These are phyloP conservation scores for Nipponia nippon DNA, from an alignment of 2,113 vertebrate genomes.

Conservation along the genomic window DNA sequence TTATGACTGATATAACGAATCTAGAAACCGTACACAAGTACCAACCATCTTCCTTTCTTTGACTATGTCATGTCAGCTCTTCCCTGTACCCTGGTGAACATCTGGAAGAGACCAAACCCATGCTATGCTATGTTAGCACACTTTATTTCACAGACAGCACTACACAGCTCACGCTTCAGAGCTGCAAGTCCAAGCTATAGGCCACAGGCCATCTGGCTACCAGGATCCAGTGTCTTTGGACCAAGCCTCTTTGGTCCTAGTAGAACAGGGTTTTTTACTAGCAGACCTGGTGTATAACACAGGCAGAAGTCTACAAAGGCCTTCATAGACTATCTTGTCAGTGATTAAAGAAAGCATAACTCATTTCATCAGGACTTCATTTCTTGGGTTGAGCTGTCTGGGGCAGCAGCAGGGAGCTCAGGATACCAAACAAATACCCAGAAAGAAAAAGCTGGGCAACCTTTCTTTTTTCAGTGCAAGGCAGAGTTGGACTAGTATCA, in stretches of 20 bases:
- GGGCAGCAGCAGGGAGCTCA: not conserved
- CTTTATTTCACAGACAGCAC: not conserved
- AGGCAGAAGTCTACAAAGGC: not conserved
- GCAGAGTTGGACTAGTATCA: not conserved
- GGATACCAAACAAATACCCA: not conserved
- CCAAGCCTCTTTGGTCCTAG: not conserved
- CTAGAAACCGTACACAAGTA: conserved; percentile 9
- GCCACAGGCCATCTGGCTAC: not conserved
- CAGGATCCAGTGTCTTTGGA: not conserved
- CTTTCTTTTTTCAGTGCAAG: not conserved
- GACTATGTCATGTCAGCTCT: not conserved
- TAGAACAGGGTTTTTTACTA: not conserved
- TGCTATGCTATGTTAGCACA: not conserved
- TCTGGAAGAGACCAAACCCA: not conserved
- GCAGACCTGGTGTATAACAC: not conserved
- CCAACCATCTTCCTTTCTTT: not conserved
- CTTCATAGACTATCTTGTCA: not conserved
- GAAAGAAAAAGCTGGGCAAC: not conserved
- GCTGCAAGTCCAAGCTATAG: not conserved
- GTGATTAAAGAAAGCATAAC: not conserved
- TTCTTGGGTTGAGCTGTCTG: not conserved
- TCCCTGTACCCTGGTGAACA: conserved; percentile 16
- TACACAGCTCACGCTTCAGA: not conserved
- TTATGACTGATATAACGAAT: not conserved
- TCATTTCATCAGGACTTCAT: not conserved